A percentile compares a stretch with the other conserved stretches of the same genome.
Conservation (phyloP, 2,797 vertebrate species). For the Hydrolagus colliei region DNA sequence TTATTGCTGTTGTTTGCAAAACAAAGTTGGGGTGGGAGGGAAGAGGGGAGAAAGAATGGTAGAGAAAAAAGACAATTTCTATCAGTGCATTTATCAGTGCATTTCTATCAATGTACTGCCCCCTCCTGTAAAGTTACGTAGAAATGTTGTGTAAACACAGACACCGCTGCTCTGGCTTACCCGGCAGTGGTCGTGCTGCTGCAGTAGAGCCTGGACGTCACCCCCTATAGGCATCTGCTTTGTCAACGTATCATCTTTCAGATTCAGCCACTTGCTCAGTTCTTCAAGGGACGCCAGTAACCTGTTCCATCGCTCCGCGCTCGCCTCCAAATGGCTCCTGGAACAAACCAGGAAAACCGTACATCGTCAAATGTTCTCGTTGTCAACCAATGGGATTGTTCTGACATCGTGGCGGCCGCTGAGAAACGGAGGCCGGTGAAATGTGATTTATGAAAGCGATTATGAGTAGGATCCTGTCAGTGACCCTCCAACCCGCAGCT, state of each 20-base stretch:
- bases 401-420: no score
- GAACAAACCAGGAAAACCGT: constrained; percentile 12
- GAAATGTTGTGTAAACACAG: neutral
- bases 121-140: neutral
- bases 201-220: constrained; percentile 82
- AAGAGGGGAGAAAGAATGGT: neutral
- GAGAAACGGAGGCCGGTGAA: no score
- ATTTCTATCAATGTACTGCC: constrained; percentile 29
- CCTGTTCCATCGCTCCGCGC: constrained; percentile 85
- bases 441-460: no score
- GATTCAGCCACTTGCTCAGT: constrained; percentile 83
- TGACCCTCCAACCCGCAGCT: no score
- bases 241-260: constrained; percentile 84
- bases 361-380: neutral
- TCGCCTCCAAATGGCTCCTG: constrained; percentile 89
- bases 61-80: constrained; percentile 11
- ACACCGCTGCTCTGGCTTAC: constrained; percentile 48
- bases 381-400: neutral
- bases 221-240: constrained; percentile 92
- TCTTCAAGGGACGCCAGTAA: constrained; percentile 83
- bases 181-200: constrained; percentile 82
- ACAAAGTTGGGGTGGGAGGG: no score
- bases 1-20: no score
- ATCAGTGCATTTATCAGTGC: neutral
- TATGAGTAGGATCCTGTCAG: no score